These are phyloP conservation scores for Schizopygopsis pylzovi DNA, from an alignment of 2,797 vertebrate species.

Conservation along the genomic window DNA sequence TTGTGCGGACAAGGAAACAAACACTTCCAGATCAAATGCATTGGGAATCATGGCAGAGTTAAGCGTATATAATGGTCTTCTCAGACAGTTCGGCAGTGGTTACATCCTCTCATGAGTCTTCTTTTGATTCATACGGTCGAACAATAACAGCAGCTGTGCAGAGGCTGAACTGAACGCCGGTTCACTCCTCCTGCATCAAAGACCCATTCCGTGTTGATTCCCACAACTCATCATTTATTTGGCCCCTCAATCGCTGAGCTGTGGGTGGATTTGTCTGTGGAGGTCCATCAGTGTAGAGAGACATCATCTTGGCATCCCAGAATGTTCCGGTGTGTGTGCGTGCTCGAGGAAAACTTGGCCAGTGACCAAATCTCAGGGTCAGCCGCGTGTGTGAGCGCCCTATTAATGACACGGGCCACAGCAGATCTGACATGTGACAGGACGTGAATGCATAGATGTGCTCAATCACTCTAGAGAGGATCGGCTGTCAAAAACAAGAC, in stretches of 20 bases:
- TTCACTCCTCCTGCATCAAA: slow-evolving; percentile 30
- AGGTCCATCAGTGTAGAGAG: slow-evolving; percentile 40
- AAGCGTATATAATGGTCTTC: slow-evolving; percentile 13
- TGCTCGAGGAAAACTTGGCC: slow-evolving; percentile 59
- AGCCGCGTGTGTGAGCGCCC: slow-evolving; percentile 35
- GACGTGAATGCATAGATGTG: slow-evolving; percentile 2
- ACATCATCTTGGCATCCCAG: neutral
- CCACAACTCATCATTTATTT: slow-evolving; percentile 54
- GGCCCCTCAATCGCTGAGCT: slow-evolving; percentile 1
- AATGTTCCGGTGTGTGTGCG: neutral
- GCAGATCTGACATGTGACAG: slow-evolving; percentile 38
- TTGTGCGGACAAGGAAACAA: slow-evolving; percentile 16
- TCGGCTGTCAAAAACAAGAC: neutral
- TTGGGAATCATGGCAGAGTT: slow-evolving; percentile 25
- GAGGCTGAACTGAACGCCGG: slow-evolving; percentile 45
- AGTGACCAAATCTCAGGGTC: slow-evolving; percentile 62
- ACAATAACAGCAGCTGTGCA: slow-evolving; percentile 64
- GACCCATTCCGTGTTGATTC: slow-evolving; percentile 35
- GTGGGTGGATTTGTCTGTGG: slow-evolving; percentile 12
- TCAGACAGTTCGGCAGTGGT: neutral
- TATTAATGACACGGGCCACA: slow-evolving; percentile 39
- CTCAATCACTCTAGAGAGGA: neutral
- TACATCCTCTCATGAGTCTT: slow-evolving; percentile 10
- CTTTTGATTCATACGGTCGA: slow-evolving; percentile 24
- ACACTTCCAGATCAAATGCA: slow-evolving; percentile 19